These are phyloP conservation scores for Patiria miniata DNA, from an alignment of 35 echinoderm and acorn worm species.

Conservation along the genomic window DNA sequence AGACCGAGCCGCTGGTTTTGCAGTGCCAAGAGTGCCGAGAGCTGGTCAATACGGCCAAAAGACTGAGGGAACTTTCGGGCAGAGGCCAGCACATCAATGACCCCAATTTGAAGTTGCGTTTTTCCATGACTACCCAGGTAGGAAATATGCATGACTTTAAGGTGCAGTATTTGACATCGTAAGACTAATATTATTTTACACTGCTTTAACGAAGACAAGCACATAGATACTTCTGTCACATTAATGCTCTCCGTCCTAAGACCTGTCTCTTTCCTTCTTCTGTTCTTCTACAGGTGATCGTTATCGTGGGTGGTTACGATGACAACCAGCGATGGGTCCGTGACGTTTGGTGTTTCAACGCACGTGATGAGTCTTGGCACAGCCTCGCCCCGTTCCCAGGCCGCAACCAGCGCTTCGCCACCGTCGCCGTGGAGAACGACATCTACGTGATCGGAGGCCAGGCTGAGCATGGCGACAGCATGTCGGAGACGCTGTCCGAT, in stretches of 20 bases:
- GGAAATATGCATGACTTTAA: not conserved
- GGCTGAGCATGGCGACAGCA: conserved; percentile 73
- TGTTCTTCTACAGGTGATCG: conserved; percentile 51
- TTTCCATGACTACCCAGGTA: conserved; percentile 94
- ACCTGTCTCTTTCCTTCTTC: not conserved
- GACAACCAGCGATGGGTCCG: conserved; percentile 84
- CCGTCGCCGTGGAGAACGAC: conserved; percentile 80
- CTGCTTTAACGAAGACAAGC: too few species aligned
- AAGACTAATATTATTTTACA: not conserved
- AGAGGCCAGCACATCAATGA: conserved; percentile 62
- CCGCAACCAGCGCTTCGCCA: conserved; percentile 84
- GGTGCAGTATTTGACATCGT: not conserved
- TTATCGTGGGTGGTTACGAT: conserved; percentile 90
- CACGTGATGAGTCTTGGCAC: conserved; percentile 67
- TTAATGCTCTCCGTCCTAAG: too few species aligned
- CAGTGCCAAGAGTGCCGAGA: conserved; percentile 16
- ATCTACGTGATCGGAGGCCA: conserved; percentile 96
- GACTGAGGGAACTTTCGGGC: conserved; percentile 57
- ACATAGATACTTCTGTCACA: too few species aligned
- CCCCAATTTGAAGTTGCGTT: conserved; percentile 74
- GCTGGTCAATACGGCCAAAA: conserved; percentile 8
- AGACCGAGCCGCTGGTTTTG: conserved; percentile 51
- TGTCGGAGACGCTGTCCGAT: conserved; percentile 94
- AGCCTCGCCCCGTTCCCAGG: conserved; percentile 87
- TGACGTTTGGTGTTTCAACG: conserved; percentile 89